These are phyloP conservation scores for Nycticryphes semicollaris DNA, from an alignment of 2,113 vertebrate genomes.

Conservation along the genomic window DNA sequence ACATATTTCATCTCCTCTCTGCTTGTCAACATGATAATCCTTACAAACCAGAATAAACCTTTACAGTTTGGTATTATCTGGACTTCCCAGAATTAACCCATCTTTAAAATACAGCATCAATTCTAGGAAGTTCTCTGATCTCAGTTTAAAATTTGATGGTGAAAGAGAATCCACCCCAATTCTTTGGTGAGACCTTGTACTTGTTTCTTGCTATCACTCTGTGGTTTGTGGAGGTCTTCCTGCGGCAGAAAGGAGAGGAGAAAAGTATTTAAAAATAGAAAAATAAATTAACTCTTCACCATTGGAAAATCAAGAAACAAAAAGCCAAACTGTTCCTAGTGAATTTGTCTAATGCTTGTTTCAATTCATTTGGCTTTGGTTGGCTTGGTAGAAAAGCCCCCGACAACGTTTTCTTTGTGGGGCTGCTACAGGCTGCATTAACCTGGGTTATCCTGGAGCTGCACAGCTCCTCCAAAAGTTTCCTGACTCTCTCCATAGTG, in stretches of 20 bases:
- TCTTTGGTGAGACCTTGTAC: not conserved
- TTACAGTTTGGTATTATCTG: not conserved
- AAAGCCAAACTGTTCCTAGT: not conserved
- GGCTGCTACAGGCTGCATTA: not conserved
- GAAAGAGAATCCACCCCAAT: not conserved
- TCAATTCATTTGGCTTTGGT: not conserved
- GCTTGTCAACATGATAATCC: not conserved
- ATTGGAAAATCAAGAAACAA: not conserved
- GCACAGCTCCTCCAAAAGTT: not conserved
- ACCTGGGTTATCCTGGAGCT: accelerated
- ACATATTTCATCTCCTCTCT: not conserved
- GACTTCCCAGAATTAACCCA: not conserved
- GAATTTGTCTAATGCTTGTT: accelerated
- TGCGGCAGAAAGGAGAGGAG: accelerated
- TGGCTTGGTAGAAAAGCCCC: not conserved
- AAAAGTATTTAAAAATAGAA: not conserved
- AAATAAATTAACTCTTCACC: not conserved
- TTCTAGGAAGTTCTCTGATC: not conserved
- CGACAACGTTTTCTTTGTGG: not conserved
- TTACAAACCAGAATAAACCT: not conserved
- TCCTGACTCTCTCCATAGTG: not conserved
- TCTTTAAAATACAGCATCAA: not conserved
- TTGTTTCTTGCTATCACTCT: not conserved
- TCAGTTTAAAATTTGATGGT: not conserved
- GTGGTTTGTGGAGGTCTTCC: not conserved